Evolutionary conservation across 2,888 invertebrate genomes (phyloP).

Genomic region (Eristalis arbustorum): DNA sequence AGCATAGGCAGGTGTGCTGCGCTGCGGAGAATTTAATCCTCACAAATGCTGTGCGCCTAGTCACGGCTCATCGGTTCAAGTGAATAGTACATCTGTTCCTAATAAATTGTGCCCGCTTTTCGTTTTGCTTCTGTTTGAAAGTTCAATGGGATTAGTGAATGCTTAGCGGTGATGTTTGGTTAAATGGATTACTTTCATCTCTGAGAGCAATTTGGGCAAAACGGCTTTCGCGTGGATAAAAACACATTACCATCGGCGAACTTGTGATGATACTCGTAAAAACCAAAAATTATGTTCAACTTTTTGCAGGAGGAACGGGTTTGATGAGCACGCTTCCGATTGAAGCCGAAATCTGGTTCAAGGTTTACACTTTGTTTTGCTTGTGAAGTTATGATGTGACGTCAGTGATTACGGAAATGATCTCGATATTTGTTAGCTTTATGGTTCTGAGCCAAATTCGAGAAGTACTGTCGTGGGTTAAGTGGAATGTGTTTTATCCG

Average conservation of each 20-base stretch:
- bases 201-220: background rate
- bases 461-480: too few relatives aligned
- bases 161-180: background rate
- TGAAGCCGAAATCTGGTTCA: too few relatives aligned
- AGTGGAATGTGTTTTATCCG: too few relatives aligned
- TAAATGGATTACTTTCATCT: background rate
- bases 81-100: background rate
- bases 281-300: background rate
- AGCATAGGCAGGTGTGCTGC: background rate
- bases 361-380: too few relatives aligned
- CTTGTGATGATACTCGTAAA: background rate
- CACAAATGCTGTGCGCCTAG: background rate
- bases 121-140: background rate
- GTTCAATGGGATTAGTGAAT: background rate
- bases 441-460: too few relatives aligned
- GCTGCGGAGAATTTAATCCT: background rate
- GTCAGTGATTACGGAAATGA: too few relatives aligned
- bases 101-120: background rate
- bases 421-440: too few relatives aligned
- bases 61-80: background rate
- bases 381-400: too few relatives aligned
- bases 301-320: background rate
- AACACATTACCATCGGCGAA: background rate
- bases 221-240: background rate
- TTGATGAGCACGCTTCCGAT: too few relatives aligned